Evolutionary conservation across 2,888 invertebrate species (phyloP).

Genomic region (Pseudoips prasinana): DNA sequence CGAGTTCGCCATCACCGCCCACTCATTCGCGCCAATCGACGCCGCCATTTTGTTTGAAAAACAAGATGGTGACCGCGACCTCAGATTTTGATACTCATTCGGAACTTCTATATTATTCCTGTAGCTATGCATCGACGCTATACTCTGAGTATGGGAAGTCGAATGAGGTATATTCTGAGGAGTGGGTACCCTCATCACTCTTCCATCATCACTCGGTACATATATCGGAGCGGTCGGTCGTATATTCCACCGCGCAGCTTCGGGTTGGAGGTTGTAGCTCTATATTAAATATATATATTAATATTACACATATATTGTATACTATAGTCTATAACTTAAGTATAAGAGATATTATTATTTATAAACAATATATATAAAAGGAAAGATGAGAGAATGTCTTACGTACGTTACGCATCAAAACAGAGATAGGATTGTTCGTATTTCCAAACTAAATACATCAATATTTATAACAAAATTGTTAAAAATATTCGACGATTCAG

Average conservation of each 20-base stretch:
- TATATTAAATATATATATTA: constrained; percentile 45
- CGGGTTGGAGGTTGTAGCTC: constrained; percentile 78
- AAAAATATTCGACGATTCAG: constrained; percentile 40
- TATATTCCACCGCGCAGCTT: constrained; percentile 68
- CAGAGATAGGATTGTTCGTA: constrained; percentile 71
- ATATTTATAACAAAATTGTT: constrained; percentile 40
- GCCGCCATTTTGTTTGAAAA: constrained; percentile 79
- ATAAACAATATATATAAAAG: constrained; percentile 35
- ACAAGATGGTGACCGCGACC: constrained; percentile 80
- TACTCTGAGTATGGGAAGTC: constrained; percentile 76
- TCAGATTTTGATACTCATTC: constrained; percentile 75
- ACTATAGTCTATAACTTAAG: constrained; percentile 36
- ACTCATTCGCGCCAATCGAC: constrained; percentile 75
- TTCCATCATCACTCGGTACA: constrained; percentile 67
- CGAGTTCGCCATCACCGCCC: constrained; percentile 72
- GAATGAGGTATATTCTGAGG: constrained; percentile 75
- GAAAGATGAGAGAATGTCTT: constrained; percentile 34
- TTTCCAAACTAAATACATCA: constrained; percentile 43
- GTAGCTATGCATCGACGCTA: constrained; percentile 80
- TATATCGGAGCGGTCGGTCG: constrained; percentile 79
- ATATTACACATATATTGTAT: constrained; percentile 37
- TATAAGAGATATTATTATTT: not conserved
- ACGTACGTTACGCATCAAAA: constrained; percentile 59
- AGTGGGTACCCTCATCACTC: constrained; percentile 60
- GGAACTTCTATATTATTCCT: constrained; percentile 76